Evolutionary conservation across 1,140 invertebrate genomes (phyloP).

Genomic region (silkworm (Bombyx mori)): ASM3026992v2 NC_085135.1:5531001-5531500

Average conservation of each 20-base stretch:
- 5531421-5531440: too few species aligned
- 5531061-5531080: constrained; percentile 15
- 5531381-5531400: too few species aligned
- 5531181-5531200: constrained; percentile 14
- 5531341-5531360: too few species aligned
- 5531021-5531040: constrained; percentile 9
- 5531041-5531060: constrained; percentile 1
- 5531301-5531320: background rate
- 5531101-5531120: constrained; percentile 12
- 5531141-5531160: background rate
- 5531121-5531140: constrained; percentile 12
- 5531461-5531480: too few species aligned
- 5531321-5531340: background rate
- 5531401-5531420: too few species aligned
- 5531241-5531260: background rate
- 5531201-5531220: background rate
- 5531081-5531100: constrained; percentile 15
- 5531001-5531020: constrained; percentile 14
- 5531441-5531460: too few species aligned
- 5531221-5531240: background rate
- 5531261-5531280: background rate
- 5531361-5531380: too few species aligned
- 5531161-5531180: background rate
- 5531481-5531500: too few species aligned
- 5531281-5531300: background rate